Conservation (phyloP, 2,888 invertebrate genomes). For the Lobophora halterata region DNA sequence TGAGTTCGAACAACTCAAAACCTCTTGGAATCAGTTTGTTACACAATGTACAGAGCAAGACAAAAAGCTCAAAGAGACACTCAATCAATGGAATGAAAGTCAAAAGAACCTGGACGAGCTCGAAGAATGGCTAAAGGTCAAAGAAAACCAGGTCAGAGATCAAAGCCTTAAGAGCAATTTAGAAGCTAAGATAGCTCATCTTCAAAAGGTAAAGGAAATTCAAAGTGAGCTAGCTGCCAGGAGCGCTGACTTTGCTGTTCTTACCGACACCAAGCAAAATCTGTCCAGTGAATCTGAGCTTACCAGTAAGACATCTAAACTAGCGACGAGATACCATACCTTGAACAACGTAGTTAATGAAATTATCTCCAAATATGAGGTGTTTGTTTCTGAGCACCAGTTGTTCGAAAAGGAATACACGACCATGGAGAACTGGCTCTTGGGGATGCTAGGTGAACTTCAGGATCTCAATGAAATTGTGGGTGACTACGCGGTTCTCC, state of each 20-base stretch:
- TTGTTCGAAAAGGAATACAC: slow-evolving; percentile 88
- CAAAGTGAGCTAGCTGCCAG: slow-evolving; percentile 86
- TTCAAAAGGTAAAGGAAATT: slow-evolving; percentile 87
- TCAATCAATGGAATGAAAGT: slow-evolving; percentile 90
- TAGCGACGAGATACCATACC: slow-evolving; percentile 90
- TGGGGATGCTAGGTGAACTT: slow-evolving; percentile 85
- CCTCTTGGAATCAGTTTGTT: slow-evolving; percentile 88
- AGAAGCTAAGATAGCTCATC: slow-evolving; percentile 89
- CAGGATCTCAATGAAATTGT: slow-evolving; percentile 90
- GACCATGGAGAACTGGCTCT: slow-evolving; percentile 88
- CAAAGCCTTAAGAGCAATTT: slow-evolving; percentile 93
- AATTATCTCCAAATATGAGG: slow-evolving; percentile 89
- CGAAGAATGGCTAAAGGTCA: slow-evolving; percentile 91
- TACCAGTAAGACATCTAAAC: slow-evolving; percentile 86
- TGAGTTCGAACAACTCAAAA: slow-evolving; percentile 87
- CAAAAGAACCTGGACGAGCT: slow-evolving; percentile 88
- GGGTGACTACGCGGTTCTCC: slow-evolving; percentile 90
- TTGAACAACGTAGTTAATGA: slow-evolving; percentile 91
- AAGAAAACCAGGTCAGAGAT: slow-evolving; percentile 92
- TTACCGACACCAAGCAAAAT: slow-evolving; percentile 85
- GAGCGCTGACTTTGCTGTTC: slow-evolving; percentile 83
- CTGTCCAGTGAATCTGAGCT: slow-evolving; percentile 89
- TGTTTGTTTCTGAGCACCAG: slow-evolving; percentile 92
- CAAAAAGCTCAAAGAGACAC: slow-evolving; percentile 86
- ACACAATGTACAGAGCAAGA: slow-evolving; percentile 85